Base-by-base conservation (phyloP, 2,113 vertebrate genomes). In the Saguinus midas region DNA sequence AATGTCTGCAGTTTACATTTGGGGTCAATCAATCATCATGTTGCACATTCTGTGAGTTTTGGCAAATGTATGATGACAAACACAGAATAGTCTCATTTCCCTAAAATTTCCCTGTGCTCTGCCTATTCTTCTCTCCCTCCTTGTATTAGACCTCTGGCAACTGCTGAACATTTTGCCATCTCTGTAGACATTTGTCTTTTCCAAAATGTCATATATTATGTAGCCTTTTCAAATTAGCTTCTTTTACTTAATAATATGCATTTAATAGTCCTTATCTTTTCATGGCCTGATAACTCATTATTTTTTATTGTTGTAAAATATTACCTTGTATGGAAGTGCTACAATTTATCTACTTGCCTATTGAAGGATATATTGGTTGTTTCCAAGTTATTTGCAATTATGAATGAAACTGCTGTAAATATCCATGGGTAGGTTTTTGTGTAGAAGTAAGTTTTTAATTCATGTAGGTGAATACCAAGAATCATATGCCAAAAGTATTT, bases 41-140 rank as follows among this genome's bases (percentile, higher is more conserved):
- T 35, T 91, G 17, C 17, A 13, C 8, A 11, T 45, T 58, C 35
- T 66, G 0, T 50, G 45, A 35, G 48, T 45, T 87, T 45, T 82
- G 48, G 21, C 29, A 48, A 73, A 64, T 87, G 7, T 32, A 4
- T 27, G 14, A 68, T 13, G 20, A 48, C 23, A 9, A 3, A 27
- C 4, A n/a, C 13, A 35, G 55, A 52, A 78, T 45, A 37, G 18
- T 52, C 40, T 81, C 3, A 50, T 23, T 40, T 17, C 21, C 29
- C 4, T 58, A 8, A 27, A 37, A n/a, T 55, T 55, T 8, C 23
- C 4, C 13, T 0, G 1, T 6, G 3, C 27, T 5, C 11, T 35
- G 5, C 2, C 5, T 17, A 3, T 1, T 40, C 1, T 2, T 45
- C 23, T 35, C 14, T 50, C 20, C 2, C 11, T 20, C 29, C 1